Conservation (phyloP, 2,888 invertebrate species). For the Isoperla grammatica region DNA sequence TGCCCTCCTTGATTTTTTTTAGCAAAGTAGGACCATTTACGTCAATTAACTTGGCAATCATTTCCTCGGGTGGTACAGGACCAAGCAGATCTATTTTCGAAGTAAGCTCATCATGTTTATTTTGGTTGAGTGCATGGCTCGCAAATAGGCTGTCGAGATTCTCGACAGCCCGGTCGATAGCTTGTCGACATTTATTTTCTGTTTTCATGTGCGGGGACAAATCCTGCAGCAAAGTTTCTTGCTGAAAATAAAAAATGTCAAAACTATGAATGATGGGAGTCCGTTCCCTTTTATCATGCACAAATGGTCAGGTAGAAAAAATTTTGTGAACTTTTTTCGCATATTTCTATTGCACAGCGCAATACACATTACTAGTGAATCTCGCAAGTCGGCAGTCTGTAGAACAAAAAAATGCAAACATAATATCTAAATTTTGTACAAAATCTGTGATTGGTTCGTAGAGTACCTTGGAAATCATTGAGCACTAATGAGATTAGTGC, state of each 20-base stretch:
- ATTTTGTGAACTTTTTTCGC: no score
- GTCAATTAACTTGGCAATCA: conserved; percentile 63
- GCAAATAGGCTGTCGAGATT: conserved; percentile 93
- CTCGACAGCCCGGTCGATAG: conserved; percentile 92
- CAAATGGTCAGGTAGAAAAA: no score
- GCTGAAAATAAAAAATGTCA: conserved; percentile 42
- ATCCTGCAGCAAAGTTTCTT: conserved; percentile 69
- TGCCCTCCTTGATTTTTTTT: conserved; percentile 93
- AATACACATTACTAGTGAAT: no score
- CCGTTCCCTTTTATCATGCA: no score
- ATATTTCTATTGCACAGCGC: no score
- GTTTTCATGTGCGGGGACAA: conserved; percentile 73
- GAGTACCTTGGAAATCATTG: no score
- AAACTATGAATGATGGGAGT: no score
- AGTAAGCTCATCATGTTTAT: conserved; percentile 91
- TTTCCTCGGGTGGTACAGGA: conserved; percentile 86
- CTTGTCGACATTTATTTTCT: conserved; percentile 76
- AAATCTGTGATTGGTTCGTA: no score
- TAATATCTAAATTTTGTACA: no score
- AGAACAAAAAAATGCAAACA: no score
- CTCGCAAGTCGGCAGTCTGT: no score
- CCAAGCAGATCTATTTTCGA: conserved; percentile 96
- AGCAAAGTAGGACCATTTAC: conserved; percentile 63
- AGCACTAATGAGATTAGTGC: no score
- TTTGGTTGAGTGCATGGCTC: conserved; percentile 81